Percentiles rank a stretch among this genome's conserved stretches.
Evolutionary conservation across 2,113 vertebrate genomes (phyloP).

Genomic region (Channa argus): DNA sequence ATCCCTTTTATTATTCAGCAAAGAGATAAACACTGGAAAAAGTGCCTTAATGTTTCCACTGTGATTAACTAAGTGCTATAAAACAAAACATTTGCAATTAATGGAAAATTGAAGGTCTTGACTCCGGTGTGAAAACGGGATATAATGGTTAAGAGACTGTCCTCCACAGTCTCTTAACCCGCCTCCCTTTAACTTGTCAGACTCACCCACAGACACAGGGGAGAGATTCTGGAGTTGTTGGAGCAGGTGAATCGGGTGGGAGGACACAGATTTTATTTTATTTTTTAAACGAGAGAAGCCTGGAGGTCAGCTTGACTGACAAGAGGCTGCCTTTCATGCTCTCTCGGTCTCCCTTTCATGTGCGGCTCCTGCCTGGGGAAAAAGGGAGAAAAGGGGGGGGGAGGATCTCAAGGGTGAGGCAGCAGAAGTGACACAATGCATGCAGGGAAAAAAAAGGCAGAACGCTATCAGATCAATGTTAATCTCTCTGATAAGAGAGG

Average conservation of each 20-base stretch:
- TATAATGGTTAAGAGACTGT: too few relatives aligned
- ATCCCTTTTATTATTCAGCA: conserved; percentile 13
- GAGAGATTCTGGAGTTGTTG: conserved; percentile 13
- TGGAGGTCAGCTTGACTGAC: conserved; percentile 70
- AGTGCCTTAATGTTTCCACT: conserved; percentile 7
- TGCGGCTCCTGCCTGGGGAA: conserved; percentile 48
- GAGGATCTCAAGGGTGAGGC: conserved; percentile 18
- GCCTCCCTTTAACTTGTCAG: conserved; percentile 4
- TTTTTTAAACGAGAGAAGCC: conserved; percentile 47
- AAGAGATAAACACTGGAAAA: neutral
- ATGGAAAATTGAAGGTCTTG: neutral
- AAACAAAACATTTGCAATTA: conserved; percentile 16
- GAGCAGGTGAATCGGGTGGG: conserved; percentile 62
- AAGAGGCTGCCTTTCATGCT: conserved; percentile 68
- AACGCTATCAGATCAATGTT: conserved; percentile 23
- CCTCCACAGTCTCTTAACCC: conserved; percentile 26
- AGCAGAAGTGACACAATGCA: conserved; percentile 37
- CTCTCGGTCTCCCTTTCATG: conserved; percentile 62
- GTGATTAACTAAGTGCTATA: neutral
- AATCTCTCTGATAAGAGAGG: conserved; percentile 22
- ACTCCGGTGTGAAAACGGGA: neutral
- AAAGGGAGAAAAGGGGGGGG: neutral
- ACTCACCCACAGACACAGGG: conserved; percentile 33
- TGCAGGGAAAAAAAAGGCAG: conserved; percentile 13
- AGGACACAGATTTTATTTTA: conserved; percentile 33